A percentile compares a stretch with the other conserved stretches of the same genome.
phyloP scores from a whole-genome alignment of 2,113 vertebrate genomes.

The Nothobranchius furzeri region DNA sequence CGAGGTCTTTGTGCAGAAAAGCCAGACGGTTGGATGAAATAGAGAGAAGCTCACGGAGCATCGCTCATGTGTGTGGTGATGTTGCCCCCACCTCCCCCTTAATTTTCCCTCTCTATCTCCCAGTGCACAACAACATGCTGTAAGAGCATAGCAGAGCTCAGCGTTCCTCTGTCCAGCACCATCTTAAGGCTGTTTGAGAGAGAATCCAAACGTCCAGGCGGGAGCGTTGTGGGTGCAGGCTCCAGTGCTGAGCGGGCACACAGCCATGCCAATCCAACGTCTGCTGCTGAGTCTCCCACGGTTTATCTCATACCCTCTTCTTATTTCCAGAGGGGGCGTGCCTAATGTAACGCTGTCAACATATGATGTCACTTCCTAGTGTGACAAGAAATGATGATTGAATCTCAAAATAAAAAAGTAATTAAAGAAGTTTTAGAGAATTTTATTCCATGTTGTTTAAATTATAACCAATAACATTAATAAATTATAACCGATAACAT shows the following conservation, averaged over 20 bases:
- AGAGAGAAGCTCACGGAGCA: constrained; percentile 63
- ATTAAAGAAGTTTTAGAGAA: no score
- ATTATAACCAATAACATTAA: no score
- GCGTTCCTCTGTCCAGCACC: constrained; percentile 48
- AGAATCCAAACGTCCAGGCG: constrained; percentile 63
- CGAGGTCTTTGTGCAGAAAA: constrained; percentile 46
- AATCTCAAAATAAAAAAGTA: constrained; percentile 7
- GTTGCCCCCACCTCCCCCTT: constrained; percentile 31
- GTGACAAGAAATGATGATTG: constrained; percentile 34
- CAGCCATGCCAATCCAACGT: constrained; percentile 60
- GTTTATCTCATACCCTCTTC: constrained; percentile 58
- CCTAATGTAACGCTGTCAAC: constrained; percentile 67
- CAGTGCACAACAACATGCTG: constrained; percentile 53
- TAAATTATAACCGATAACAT: no score
- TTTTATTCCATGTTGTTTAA: no score
- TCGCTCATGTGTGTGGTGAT: constrained; percentile 64
- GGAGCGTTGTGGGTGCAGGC: constrained; percentile 61
- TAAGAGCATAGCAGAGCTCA: constrained; percentile 51
- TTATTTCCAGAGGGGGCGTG: constrained; percentile 66
- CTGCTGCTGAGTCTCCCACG: constrained; percentile 57
- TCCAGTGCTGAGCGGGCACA: constrained; percentile 50
- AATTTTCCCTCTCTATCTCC: constrained; percentile 52
- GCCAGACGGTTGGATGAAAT: constrained; percentile 54
- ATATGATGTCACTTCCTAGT: constrained; percentile 80
- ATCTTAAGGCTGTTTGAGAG: constrained; percentile 61